Evolutionary conservation across 2,888 invertebrate genomes (phyloP).

Genomic region (Lithophane semibrunnea): DNA sequence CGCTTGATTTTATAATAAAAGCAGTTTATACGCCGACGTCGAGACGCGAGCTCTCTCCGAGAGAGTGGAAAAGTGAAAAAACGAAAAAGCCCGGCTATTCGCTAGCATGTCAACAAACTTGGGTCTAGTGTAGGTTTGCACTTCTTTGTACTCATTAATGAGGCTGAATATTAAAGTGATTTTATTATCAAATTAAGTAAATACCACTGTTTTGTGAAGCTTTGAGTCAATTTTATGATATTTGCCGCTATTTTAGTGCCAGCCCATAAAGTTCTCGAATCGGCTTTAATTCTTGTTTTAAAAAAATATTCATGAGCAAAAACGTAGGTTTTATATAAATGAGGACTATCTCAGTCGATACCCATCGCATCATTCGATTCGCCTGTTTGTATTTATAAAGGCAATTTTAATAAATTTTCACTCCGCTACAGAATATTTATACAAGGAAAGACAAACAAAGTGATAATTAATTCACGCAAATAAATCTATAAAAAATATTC

Average conservation of each 20-base stretch:
- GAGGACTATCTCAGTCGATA: background rate
- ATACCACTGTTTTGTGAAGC: background rate
- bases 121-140: conserved; percentile 68
- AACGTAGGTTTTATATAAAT: background rate
- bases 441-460: conserved; percentile 39
- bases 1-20: conserved; percentile 84
- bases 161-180: conserved; percentile 70
- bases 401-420: conserved; percentile 34
- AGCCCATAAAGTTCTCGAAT: conserved; percentile 6
- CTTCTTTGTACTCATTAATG: conserved; percentile 76
- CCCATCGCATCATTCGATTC: background rate
- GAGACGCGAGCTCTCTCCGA: conserved; percentile 68
- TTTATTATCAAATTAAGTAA: conserved; percentile 55
- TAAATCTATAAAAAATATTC: conserved; percentile 73
- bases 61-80: conserved; percentile 73
- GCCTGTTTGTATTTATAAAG: conserved; percentile 4
- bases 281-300: background rate
- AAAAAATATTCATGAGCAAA: background rate
- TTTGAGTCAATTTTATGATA: conserved; percentile 1
- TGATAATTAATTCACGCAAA: conserved; percentile 57
- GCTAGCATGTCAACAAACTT: conserved; percentile 76
- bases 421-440: conserved; percentile 30
- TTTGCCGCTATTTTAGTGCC: too few relatives aligned
- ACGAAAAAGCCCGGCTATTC: conserved; percentile 60
- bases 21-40: conserved; percentile 77